These are phyloP conservation scores for Magallana ariakensis DNA, from an alignment of 1,140 invertebrate species.

Conservation along the genomic window DNA sequence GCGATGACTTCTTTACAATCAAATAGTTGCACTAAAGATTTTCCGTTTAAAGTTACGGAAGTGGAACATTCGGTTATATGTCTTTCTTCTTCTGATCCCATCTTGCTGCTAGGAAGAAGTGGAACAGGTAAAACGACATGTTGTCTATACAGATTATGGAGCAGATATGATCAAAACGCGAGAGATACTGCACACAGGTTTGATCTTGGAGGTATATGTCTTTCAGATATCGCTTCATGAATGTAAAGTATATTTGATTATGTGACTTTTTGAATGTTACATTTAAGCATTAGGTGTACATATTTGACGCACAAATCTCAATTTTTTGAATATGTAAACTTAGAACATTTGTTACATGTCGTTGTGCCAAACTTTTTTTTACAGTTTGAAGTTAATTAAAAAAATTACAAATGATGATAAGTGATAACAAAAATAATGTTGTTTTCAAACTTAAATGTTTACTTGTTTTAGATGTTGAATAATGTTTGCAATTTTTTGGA, in stretches of 20 bases:
- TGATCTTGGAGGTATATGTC: background rate
- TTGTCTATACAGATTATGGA: slow-evolving; percentile 56
- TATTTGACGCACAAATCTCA: too few relatives aligned
- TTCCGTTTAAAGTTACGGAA: slow-evolving; percentile 65
- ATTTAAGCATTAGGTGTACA: too few relatives aligned
- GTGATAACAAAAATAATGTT: too few relatives aligned
- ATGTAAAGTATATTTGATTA: background rate
- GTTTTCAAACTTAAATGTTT: too few relatives aligned
- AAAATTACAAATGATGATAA: too few relatives aligned
- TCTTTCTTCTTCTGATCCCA: slow-evolving; percentile 40
- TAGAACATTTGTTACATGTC: too few relatives aligned
- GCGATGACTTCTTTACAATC: slow-evolving; percentile 32
- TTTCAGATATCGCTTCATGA: background rate
- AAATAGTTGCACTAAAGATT: slow-evolving; percentile 46
- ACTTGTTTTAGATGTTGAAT: too few relatives aligned
- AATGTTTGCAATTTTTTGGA: too few relatives aligned
- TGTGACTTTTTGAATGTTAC: too few relatives aligned
- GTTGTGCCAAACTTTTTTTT: too few relatives aligned
- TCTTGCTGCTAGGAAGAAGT: slow-evolving; percentile 65
- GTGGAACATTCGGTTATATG: slow-evolving; percentile 62
- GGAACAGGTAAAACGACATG: slow-evolving; percentile 64
- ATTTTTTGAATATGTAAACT: too few relatives aligned
- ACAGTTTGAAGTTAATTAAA: too few relatives aligned
- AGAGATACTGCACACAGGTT: background rate
- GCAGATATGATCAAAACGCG: slow-evolving; percentile 21